Evolutionary conservation across 2,888 invertebrate genomes (phyloP), one percentile per base, ranked within the genome.

Genomic region (Seira sanloemensis): DNA sequence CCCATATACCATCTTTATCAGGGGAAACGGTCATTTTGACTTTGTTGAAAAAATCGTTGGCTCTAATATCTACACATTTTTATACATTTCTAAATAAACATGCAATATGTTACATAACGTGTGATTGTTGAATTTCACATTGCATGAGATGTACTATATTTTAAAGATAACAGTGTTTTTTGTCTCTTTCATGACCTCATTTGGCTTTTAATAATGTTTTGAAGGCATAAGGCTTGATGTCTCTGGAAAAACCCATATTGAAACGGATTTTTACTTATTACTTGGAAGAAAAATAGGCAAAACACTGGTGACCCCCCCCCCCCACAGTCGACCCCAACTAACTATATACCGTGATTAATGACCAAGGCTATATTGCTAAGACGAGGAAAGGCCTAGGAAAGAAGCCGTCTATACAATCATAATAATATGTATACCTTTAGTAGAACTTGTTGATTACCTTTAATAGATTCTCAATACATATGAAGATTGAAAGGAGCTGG

Each of bases 401-500:
- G n/a, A 62, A 62, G 62, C 62, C 7, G 21, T 62, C 4, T 18
- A 58, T n/a, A n/a, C 9, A 18, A 58, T 58, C 58, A 58, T 58
- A 21, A 62, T n/a, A n/a, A n/a, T n/a, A n/a, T n/a, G n/a, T n/a
- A 62, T 62, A 12, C 21, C n/a, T 62, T 21, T 62, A 7, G 21
- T 62, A 21, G 62, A 62, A n/a, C 21, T 62, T 62, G 21, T 7
- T 62, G 21, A 62, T 62, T 62, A 62, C 7, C 4, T 62, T 62
- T 62, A n/a, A n/a, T 62, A 21, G 2, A 50, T 23, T 62, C 21
- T 62, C 21, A 62, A 62, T 62, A n/a, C n/a, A n/a, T 62, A 62
- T 58, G 58, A 58, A 75, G 76, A 82, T n/a, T 82, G 82, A 82
- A 82, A 82, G 76, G 76, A 81, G 81, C 71, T 76, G 82, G 77